phyloP scores from a whole-genome alignment of 2,113 vertebrate genomes.

The Mustela nigripes region DNA sequence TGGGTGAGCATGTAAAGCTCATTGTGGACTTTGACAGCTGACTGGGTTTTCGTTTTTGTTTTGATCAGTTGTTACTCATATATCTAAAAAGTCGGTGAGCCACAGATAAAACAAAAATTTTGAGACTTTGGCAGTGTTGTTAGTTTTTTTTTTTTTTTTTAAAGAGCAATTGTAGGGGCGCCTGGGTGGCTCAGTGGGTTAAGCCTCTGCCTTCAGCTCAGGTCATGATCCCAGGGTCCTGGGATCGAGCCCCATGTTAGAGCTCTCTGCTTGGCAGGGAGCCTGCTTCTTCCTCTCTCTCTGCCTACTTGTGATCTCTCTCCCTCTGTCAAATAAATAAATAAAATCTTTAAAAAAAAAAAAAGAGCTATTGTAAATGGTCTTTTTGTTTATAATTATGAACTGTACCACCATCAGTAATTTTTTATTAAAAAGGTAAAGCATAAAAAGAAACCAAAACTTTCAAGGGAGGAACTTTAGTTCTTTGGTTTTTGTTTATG shows the following conservation, averaged over 20 bases:
- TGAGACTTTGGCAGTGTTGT: background rate
- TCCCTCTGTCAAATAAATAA: too few species aligned
- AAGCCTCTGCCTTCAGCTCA: too few species aligned
- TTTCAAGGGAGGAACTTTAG: background rate
- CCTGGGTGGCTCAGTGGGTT: too few species aligned
- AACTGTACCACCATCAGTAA: background rate
- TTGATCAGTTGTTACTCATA: background rate
- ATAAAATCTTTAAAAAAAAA: too few species aligned
- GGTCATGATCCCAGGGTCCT: too few species aligned
- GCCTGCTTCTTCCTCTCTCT: too few species aligned
- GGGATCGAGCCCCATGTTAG: too few species aligned
- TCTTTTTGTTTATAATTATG: background rate
- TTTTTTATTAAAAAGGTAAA: background rate
- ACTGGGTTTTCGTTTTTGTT: background rate
- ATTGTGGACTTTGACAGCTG: background rate
- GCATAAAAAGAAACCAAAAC: background rate
- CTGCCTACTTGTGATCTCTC: too few species aligned
- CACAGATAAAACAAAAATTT: background rate
- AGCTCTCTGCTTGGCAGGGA: too few species aligned
- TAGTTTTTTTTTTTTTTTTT: background rate
- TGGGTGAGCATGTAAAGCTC: background rate
- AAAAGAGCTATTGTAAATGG: background rate
- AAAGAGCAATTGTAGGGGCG: too few species aligned
- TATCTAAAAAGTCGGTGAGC: constrained; percentile 27
- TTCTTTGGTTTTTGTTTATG: constrained; percentile 33